Percentiles rank a stretch among this genome's conserved stretches.
phyloP scores from a whole-genome alignment of 2,113 vertebrate species.

The Calonectris borealis region DNA sequence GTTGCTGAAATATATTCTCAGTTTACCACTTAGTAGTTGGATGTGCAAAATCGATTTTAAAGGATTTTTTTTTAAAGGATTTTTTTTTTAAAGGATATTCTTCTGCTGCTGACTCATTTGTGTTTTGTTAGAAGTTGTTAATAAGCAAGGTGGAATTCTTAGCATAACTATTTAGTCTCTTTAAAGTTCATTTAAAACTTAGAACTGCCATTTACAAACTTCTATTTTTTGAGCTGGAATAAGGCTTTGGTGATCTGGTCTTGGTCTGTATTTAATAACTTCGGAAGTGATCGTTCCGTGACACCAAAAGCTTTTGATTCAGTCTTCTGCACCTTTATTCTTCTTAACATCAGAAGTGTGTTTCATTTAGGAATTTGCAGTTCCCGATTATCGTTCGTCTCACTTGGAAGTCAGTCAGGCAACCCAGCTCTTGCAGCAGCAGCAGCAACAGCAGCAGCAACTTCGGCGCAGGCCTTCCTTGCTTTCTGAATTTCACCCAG shows the following conservation, averaged over 20 bases:
- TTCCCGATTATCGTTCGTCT: slow-evolving; percentile 89
- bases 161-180: neutral
- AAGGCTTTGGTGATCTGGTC: neutral
- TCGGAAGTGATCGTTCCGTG: fast-evolving
- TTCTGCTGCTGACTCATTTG: neutral
- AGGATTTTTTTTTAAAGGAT: neutral
- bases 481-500: slow-evolving; percentile 96
- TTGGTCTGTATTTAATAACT: neutral
- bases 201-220: neutral
- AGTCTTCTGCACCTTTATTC: neutral
- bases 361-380: slow-evolving; percentile 86
- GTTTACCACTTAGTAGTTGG: neutral
- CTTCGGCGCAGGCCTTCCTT: slow-evolving; percentile 91
- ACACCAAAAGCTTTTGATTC: neutral
- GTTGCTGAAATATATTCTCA: neutral
- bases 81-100: neutral
- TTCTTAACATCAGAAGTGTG: neutral
- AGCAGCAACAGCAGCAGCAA: slow-evolving; percentile 80
- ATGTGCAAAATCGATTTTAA: neutral
- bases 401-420: slow-evolving; percentile 86
- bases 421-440: slow-evolving; percentile 81
- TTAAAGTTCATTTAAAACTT: neutral
- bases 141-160: neutral
- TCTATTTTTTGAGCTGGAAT: neutral
- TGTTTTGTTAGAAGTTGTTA: neutral